Base-by-base conservation (phyloP, 2,888 invertebrate genomes). In the Epiblema foenella region DNA sequence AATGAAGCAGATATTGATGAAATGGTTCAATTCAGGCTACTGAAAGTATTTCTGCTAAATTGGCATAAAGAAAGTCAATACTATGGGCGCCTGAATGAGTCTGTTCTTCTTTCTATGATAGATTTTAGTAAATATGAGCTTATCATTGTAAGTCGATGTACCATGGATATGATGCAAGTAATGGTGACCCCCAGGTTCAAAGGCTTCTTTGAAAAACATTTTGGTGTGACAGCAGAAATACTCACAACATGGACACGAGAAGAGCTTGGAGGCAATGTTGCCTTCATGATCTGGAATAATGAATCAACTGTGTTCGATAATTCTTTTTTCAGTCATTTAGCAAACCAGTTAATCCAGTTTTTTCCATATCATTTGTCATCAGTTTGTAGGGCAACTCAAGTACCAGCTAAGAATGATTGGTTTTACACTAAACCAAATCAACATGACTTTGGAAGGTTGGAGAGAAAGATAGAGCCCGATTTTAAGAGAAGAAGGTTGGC, bases 261-360 rank as follows among this genome's bases (percentile, higher is more conserved):
- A 18, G 71, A 71, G 56, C 71, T 71, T 9, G 62, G 56, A 20
- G 67, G 71, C 24, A 71, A 71, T 62, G 62, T 57, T n/a, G 71
- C 71, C 12, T 56, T 71, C 10, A 57, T 71, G 56, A 62, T 71
- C 51, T 71, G 71, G 71, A 49, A 71, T 57, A 67, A 24, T 49
- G 67, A 62, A 51, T 62, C 39, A 67, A 71, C 66, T 24, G 56
- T 62, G 57, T 71, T 71, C 62, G 71, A 71, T 51, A 11, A 67
- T 18, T 29, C 37, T 17, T 71, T 71, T 57, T 71, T 57, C 29
- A 11, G 11, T 42, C 17, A 11, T 29, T 62, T 71, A 62, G 56
- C 60, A 10, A 51, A 60, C 8, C 56, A 51, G 49, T 66, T 71
- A 29, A 60, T 49, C 15, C 49, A 54, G 11, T 71, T 24, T 33